These are phyloP conservation scores for Enteromius viviparus DNA, from an alignment of 2,797 vertebrate genomes.

Conservation along the genomic window DNA sequence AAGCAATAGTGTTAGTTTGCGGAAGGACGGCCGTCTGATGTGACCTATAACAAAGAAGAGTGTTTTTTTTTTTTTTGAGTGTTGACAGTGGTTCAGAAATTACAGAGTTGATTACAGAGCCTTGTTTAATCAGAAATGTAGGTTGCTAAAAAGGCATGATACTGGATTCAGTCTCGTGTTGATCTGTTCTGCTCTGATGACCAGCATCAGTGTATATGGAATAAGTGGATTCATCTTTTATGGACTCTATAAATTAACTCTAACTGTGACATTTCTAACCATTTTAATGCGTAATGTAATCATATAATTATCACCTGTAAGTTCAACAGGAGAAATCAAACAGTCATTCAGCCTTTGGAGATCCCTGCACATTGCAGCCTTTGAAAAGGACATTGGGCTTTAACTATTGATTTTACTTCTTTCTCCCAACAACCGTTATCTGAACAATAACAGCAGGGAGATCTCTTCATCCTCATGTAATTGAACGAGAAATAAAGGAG, in stretches of 20 bases:
- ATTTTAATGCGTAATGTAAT: background rate
- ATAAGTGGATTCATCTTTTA: slow-evolving; percentile 17
- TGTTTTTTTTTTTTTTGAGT: background rate
- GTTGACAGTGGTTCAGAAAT: background rate
- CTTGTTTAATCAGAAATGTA: background rate
- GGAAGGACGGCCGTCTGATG: background rate
- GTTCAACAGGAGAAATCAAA: slow-evolving; percentile 15
- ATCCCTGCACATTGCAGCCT: slow-evolving; percentile 19
- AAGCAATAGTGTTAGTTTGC: background rate
- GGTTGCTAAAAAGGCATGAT: background rate
- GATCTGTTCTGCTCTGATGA: background rate
- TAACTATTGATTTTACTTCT: slow-evolving; percentile 45
- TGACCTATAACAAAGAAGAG: background rate
- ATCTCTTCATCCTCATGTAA: slow-evolving; percentile 33
- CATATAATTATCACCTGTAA: background rate
- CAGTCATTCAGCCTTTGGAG: slow-evolving; percentile 17
- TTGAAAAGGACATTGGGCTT: slow-evolving; percentile 37
- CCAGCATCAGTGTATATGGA: background rate
- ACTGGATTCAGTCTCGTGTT: background rate
- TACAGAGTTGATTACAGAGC: background rate
- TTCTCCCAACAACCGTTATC: slow-evolving; percentile 11
- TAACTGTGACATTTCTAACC: background rate
- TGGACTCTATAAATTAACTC: slow-evolving; percentile 1
- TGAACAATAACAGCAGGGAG: slow-evolving; percentile 32
- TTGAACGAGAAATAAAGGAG: slow-evolving; percentile 9